phyloP scores from a whole-genome alignment of 2,888 invertebrate genomes.

The Tenthredo amoena region DNA sequence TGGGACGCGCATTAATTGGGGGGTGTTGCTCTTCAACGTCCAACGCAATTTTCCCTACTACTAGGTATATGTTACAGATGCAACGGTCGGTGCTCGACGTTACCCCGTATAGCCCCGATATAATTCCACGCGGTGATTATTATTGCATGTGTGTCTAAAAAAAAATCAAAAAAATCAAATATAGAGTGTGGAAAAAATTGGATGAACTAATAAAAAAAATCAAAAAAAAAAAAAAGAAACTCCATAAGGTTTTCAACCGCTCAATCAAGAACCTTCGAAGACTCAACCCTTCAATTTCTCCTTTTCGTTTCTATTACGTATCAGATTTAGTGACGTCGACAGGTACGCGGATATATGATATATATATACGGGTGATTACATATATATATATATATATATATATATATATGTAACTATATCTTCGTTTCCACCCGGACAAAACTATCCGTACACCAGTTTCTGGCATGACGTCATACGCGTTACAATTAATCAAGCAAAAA shows the following conservation, averaged over 20 bases:
- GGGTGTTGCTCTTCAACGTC: background rate
- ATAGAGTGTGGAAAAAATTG: background rate
- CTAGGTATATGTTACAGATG: background rate
- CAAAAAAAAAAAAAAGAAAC: too few relatives aligned
- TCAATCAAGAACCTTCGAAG: too few relatives aligned
- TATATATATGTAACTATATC: background rate
- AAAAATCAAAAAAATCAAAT: background rate
- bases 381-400: too few relatives aligned
- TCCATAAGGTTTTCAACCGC: too few relatives aligned
- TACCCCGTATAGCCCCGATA: background rate
- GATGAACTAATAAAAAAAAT: background rate
- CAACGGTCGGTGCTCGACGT: background rate
- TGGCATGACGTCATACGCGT: constrained; percentile 53
- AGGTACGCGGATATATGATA: too few relatives aligned
- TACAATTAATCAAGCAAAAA: constrained; percentile 72
- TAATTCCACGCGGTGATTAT: background rate
- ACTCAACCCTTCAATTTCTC: too few relatives aligned
- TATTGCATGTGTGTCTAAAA: background rate
- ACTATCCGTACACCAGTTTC: background rate
- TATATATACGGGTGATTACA: too few relatives aligned
- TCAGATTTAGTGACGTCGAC: too few relatives aligned
- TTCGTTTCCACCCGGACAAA: background rate
- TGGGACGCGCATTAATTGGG: background rate
- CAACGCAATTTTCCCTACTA: background rate
- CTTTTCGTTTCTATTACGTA: background rate